Evolutionary conservation across 2,888 invertebrate species (phyloP), one percentile per base, ranked within the genome.

Genomic region (Drosophila subquinaria): DNA sequence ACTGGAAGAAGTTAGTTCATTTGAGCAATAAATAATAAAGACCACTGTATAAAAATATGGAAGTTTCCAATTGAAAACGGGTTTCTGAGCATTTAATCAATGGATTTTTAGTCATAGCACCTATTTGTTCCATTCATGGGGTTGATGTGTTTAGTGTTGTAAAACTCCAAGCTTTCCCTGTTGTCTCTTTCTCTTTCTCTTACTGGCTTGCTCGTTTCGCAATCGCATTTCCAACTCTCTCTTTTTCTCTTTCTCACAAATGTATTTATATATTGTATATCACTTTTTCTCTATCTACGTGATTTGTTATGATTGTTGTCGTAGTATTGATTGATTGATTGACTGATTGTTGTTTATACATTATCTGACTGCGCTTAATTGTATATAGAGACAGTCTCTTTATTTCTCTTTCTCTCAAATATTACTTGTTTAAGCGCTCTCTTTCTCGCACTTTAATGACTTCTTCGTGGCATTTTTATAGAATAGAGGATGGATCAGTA

Each of bases 281-380:
- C 61, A 8, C 27, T 20, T 47, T 53, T 33, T 43, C 35, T 74
- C 33, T 42, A 40, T 52, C 53, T 40, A 42, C 36, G 45, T 47
- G 36, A 47, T 48, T 51, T 55, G 50, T 51, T 59, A 42, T 63
- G 64, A 63, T 42, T 63, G 52, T 72, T 70, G 60, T 72, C 62
- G 71, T 74, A 75, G 63, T 56, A 20, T 68, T 45, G 48, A 66
- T 36, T 55, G 50, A 55, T 38, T 71, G 23, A n/a, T 61, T 48
- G 30, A 48, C 15, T 48, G 51, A 40, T 38, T 71, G 23, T 36
- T 53, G 17, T 33, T 23, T 11, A 11, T 72, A 27, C 47, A 36
- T 40, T 62, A 45, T 50, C 42, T 73, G 68, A 36, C 53, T 73
- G 43, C 38, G 36, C 4, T 20, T 35, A 30, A 13, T 15, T 23